Percentiles rank a stretch among this genome's conserved stretches.
Conservation (phyloP, 2,797 vertebrate species). For the Danio aesculapii region DNA sequence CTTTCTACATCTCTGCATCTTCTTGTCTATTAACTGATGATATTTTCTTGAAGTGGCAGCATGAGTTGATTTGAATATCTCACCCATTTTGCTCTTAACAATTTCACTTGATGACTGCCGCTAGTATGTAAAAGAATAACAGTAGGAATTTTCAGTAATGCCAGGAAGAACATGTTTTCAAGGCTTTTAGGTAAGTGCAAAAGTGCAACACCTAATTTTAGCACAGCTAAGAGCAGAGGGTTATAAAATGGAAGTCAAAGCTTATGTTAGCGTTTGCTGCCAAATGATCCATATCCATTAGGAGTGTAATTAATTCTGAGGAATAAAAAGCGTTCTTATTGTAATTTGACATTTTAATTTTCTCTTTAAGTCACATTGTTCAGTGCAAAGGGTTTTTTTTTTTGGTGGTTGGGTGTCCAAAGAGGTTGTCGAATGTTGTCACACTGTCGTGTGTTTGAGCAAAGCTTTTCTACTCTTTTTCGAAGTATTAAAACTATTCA, state of each 20-base stretch:
- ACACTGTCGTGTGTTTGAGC: neutral
- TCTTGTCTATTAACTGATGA: slow-evolving; percentile 3
- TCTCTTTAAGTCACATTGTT: slow-evolving; percentile 7
- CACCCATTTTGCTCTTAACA: neutral
- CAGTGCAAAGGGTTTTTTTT: neutral
- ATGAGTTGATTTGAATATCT: slow-evolving; percentile 22
- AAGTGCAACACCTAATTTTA: slow-evolving; percentile 11
- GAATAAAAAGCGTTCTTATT: slow-evolving; percentile 22
- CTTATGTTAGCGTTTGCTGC: slow-evolving; percentile 23
- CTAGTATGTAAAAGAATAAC: neutral
- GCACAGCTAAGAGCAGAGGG: slow-evolving; percentile 11
- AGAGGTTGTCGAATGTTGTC: neutral
- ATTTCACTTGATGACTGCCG: slow-evolving; percentile 6
- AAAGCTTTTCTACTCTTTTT: neutral
- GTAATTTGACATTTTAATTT: slow-evolving; percentile 15
- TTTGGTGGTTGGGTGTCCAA: neutral
- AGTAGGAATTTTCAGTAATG: neutral
- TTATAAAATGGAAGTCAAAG: slow-evolving; percentile 11
- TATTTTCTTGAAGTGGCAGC: slow-evolving; percentile 6
- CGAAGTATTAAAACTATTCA: neutral
- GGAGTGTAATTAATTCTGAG: neutral
- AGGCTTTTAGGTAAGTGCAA: neutral
- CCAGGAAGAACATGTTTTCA: neutral
- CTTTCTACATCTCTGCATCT: neutral
- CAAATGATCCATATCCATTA: slow-evolving; percentile 7